Conservation (phyloP, 2,113 vertebrate genomes). For the Petaurus breviceps region DNA sequence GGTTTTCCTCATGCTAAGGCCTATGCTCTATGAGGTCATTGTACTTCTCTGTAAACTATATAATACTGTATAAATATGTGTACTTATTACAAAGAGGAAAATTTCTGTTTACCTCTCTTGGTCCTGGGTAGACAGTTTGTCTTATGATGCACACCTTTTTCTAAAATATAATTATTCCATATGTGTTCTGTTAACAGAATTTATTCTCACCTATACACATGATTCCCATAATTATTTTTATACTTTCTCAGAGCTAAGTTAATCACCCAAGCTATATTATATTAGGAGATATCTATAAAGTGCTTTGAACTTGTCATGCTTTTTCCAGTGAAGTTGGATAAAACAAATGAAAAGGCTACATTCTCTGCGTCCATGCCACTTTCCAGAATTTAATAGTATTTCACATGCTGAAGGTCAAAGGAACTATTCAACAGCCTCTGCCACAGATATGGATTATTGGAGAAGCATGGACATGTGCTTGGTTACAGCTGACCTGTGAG, state of each 20-base stretch:
- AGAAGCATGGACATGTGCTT: not conserved
- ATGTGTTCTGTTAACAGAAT: not conserved
- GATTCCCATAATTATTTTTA: not conserved
- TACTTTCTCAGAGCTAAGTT: not conserved
- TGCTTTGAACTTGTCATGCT: not conserved
- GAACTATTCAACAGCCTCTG: not conserved
- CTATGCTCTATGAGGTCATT: not conserved
- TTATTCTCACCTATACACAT: accelerated
- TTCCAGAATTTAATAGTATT: constrained; percentile 1
- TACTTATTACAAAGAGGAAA: not conserved
- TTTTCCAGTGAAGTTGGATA: constrained; percentile 9
- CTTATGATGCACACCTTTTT: not conserved
- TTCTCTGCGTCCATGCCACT: not conserved
- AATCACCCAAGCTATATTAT: not conserved
- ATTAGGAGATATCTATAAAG: not conserved
- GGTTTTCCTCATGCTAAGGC: not conserved
- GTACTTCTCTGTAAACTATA: not conserved
- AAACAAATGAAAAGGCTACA: constrained; percentile 9
- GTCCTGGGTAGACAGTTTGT: not conserved
- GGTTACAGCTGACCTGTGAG: not conserved
- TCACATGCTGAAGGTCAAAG: not conserved
- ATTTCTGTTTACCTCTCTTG: not conserved
- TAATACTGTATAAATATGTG: not conserved
- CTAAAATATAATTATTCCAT: not conserved
- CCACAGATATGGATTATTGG: not conserved